phyloP scores from a whole-genome alignment of 2,113 vertebrate species.

The Bambusicola thoracicus region DNA sequence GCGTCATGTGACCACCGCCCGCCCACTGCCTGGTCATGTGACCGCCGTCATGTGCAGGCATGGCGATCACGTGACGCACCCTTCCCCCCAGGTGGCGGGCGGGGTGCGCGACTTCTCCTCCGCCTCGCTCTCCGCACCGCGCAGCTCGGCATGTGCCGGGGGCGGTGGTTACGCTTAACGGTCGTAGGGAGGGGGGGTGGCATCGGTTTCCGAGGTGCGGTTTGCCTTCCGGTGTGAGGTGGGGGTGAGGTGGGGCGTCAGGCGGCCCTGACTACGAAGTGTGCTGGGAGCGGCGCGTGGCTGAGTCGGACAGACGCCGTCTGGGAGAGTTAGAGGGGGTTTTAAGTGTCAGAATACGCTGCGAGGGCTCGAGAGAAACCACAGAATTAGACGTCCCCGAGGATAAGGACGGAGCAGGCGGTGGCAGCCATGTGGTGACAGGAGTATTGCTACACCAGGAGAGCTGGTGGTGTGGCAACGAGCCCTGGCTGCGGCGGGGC shows the following conservation, averaged over 20 bases:
- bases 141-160: not conserved
- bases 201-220: too few relatives aligned
- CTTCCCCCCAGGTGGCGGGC: not conserved
- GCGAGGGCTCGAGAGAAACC: not conserved
- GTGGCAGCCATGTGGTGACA: accelerated
- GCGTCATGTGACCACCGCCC: conserved; percentile 38
- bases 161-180: not conserved
- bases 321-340: not conserved
- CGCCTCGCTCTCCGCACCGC: accelerated
- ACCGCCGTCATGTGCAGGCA: not conserved
- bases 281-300: accelerated
- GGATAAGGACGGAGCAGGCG: too few relatives aligned
- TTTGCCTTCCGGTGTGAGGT: too few relatives aligned
- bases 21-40: not conserved
- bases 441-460: accelerated
- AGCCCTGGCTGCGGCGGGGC: accelerated
- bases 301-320: accelerated
- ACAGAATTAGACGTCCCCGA: too few relatives aligned
- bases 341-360: not conserved
- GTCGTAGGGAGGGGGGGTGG: not conserved
- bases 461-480: not conserved
- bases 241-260: too few relatives aligned
- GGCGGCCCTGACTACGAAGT: not conserved
- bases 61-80: not conserved
- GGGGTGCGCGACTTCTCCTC: accelerated